Percentiles rank a stretch among this genome's conserved stretches.
These are phyloP conservation scores for Zosterops hypoxanthus DNA, from an alignment of 2,113 vertebrate genomes.

Conservation along the genomic window DNA sequence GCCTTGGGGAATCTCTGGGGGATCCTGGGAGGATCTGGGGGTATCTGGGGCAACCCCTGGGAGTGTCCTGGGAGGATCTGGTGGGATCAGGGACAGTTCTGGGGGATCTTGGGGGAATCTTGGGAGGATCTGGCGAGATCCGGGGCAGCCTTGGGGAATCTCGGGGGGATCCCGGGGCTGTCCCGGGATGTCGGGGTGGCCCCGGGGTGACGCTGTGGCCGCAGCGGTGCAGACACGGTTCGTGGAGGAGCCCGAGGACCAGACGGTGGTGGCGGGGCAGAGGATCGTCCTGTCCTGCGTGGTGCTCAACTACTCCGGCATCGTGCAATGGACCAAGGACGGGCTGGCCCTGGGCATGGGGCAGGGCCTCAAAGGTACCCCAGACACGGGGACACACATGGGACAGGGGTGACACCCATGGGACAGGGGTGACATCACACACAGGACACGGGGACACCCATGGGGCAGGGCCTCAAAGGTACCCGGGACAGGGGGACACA, in stretches of 20 bases:
- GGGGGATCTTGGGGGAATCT: too few species aligned
- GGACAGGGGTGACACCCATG: too few species aligned
- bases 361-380: conserved; percentile 87
- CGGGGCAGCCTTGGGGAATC: neutral
- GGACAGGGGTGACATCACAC: too few species aligned
- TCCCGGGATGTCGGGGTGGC: too few species aligned
- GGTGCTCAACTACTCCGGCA: conserved; percentile 94
- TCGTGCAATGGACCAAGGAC: conserved; percentile 97
- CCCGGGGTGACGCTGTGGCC: neutral
- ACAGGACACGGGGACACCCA: too few species aligned
- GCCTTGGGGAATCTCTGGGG: too few species aligned
- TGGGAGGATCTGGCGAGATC: too few species aligned
- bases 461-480: too few species aligned
- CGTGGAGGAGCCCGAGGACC: conserved; percentile 91
- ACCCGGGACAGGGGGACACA: neutral
- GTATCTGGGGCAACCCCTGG: too few species aligned
- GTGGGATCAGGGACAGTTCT: neutral
- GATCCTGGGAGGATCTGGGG: too few species aligned
- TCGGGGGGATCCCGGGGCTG: neutral
- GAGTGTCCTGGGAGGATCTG: too few species aligned
- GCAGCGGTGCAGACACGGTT: conserved; percentile 81
- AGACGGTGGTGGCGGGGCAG: conserved; percentile 91
- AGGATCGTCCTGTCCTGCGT: conserved; percentile 88
- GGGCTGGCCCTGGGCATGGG: conserved; percentile 91
- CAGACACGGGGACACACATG: too few species aligned